phyloP scores from a whole-genome alignment of 2,888 invertebrate species.

The Tanypteryx hageni region DNA sequence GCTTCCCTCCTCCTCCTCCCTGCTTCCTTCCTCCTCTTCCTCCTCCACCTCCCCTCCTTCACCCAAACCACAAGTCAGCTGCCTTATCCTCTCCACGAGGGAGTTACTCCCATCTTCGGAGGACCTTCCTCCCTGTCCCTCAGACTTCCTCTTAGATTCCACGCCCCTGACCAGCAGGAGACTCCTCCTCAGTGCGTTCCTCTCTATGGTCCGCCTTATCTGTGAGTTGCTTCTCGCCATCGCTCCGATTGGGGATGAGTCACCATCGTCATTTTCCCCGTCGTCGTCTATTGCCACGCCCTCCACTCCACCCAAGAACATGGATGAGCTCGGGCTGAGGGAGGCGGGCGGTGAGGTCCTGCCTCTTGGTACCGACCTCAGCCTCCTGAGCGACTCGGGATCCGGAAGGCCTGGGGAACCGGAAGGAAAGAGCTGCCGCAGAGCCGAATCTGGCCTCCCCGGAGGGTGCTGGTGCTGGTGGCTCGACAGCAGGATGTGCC shows the following conservation, averaged over 20 bases:
- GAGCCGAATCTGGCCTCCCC: constrained; percentile 85
- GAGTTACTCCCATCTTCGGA: constrained; percentile 80
- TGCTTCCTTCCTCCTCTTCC: not conserved
- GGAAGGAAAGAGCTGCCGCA: constrained; percentile 87
- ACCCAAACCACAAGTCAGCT: constrained; percentile 90
- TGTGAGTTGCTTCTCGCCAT: constrained; percentile 71
- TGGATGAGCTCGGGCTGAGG: constrained; percentile 45
- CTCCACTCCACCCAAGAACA: constrained; percentile 53
- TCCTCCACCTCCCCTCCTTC: constrained; percentile 74
- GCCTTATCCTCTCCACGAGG: constrained; percentile 89
- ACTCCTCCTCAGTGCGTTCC: constrained; percentile 88
- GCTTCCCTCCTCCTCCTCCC: not conserved
- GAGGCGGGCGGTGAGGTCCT: constrained; percentile 27
- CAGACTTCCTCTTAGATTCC: constrained; percentile 78
- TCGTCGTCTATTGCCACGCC: constrained; percentile 71
- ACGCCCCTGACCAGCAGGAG: constrained; percentile 76
- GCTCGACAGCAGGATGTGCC: constrained; percentile 45
- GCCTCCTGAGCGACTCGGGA: constrained; percentile 74
- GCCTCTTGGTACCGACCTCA: constrained; percentile 67
- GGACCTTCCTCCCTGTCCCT: constrained; percentile 67
- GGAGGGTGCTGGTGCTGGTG: constrained; percentile 38
- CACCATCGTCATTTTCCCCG: constrained; percentile 74
- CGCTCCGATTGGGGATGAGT: constrained; percentile 72
- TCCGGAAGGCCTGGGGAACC: constrained; percentile 72
- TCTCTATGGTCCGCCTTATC: constrained; percentile 86